These are phyloP conservation scores for Pomatostomus ruficeps DNA, from an alignment of 2,113 vertebrate genomes.

Conservation along the genomic window DNA sequence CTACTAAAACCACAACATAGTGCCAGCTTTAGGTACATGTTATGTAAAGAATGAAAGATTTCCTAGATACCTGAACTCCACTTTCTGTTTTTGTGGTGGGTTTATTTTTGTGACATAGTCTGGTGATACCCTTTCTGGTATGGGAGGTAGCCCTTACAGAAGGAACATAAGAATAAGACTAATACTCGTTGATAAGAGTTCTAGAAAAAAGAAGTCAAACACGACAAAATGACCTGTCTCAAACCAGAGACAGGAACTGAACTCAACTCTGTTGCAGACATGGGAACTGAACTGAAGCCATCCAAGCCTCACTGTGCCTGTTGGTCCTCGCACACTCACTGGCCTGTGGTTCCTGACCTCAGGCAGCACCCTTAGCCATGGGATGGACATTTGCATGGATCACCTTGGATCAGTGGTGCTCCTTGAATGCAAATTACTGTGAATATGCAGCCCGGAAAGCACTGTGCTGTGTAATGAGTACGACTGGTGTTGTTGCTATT, in stretches of 20 bases:
- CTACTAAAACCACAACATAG: no score
- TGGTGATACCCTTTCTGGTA: neutral
- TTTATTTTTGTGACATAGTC: neutral
- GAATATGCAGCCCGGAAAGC: neutral
- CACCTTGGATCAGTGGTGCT: neutral
- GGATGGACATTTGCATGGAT: neutral
- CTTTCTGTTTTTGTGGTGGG: neutral
- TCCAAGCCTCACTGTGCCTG: neutral
- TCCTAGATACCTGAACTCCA: neutral
- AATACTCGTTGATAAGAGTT: neutral
- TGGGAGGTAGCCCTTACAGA: neutral
- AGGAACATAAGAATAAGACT: neutral
- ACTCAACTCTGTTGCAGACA: neutral
- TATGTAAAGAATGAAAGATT: neutral
- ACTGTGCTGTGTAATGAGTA: neutral
- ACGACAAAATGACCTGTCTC: neutral
- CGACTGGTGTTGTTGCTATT: neutral
- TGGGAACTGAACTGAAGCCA: neutral
- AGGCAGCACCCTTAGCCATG: neutral
- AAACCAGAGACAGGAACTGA: neutral
- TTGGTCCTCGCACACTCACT: neutral
- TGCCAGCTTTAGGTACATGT: neutral
- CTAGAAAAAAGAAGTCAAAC: neutral
- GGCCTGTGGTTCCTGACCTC: neutral
- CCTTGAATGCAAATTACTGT: neutral